Base-by-base conservation (phyloP, 2,888 invertebrate genomes). In the Tanaodytes sp. region DNA sequence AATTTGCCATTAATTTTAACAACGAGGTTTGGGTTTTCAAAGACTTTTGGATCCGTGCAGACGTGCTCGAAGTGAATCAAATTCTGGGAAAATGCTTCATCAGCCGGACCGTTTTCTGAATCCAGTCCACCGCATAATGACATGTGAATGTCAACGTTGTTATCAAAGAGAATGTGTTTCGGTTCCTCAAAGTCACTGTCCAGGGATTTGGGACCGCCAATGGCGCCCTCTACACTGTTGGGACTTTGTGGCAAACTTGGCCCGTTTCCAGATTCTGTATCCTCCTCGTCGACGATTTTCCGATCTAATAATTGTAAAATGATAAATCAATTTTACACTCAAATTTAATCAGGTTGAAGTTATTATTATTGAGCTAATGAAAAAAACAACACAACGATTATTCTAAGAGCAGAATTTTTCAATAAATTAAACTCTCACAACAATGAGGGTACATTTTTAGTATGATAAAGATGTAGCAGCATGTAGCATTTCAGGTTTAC, bases 241-340 rank as follows among this genome's bases (percentile, higher is more conserved):
- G 95, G 95, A 46, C 97, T 97, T 83, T 97, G 96, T 6, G 97
- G 95, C 76, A 98, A 87, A 51, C 97, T 97, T 33, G 96, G 94
- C 37, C 98, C 98, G 85, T 96, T 96, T 72, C 98, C 98, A 68
- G 97, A 97, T 86, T 98, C 97, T 75, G 93, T 92, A 87, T 98
- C 98, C 84, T 95, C 95, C 76, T 97, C 96, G 69, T 92, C 90
- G 68, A 89, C 88, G 48, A 88, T 63, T 76, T 83, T 83, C 51
- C 73, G 75, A 55, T 79, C 82, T 83, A 43, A 27, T 6, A 6
- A 27, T 6, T 27, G 9, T 27, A 27, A 27, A 27, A 27, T 6
- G 9, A 27, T 4, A 27, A 6, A 27, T n/a, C n/a, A n/a, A n/a
- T n/a, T n/a, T n/a, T n/a, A n/a, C n/a, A n/a, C n/a, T n/a, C n/a